Percentiles rank a stretch among this genome's conserved stretches.
Conservation (phyloP, 2,888 invertebrate species). For the Amblyjoppa fuscipennis region DNA sequence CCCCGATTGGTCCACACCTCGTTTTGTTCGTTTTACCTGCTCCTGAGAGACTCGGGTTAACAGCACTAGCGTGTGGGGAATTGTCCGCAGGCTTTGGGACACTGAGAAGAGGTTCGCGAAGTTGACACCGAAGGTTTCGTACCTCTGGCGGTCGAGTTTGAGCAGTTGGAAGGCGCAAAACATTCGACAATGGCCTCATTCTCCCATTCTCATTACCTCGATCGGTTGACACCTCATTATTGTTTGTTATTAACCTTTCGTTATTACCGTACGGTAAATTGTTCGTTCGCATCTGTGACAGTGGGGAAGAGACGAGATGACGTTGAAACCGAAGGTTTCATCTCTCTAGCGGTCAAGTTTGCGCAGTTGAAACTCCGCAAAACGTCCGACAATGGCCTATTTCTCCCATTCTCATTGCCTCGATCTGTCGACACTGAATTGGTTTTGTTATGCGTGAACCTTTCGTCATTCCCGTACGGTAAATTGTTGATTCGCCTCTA, state of each 20-base stretch:
- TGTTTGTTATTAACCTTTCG: not conserved
- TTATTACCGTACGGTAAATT: too few relatives aligned
- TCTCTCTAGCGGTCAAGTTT: slow-evolving; percentile 2
- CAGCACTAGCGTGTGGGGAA: too few relatives aligned
- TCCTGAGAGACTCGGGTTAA: too few relatives aligned
- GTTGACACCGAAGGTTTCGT: slow-evolving; percentile 1
- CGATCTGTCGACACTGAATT: slow-evolving; percentile 4
- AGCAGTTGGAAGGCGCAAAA: not conserved
- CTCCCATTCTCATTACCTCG: slow-evolving; percentile 61
- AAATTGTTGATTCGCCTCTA: too few relatives aligned
- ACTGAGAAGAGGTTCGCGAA: too few relatives aligned
- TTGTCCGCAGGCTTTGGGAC: too few relatives aligned
- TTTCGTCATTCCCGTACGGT: not conserved
- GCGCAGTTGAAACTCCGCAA: not conserved
- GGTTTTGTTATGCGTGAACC: not conserved
- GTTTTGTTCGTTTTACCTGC: not conserved
- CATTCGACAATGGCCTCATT: slow-evolving; percentile 54
- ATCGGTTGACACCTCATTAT: slow-evolving; percentile 21
- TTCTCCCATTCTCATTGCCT: slow-evolving; percentile 63
- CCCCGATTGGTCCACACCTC: slow-evolving; percentile 5
- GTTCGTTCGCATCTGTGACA: too few relatives aligned
- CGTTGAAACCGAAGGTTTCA: not conserved
- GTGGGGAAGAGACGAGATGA: too few relatives aligned
- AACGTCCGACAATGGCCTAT: slow-evolving; percentile 52
- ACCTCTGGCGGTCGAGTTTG: not conserved